phyloP scores from a whole-genome alignment of 2,888 invertebrate species.

The Lepidochitona cinerea region DNA sequence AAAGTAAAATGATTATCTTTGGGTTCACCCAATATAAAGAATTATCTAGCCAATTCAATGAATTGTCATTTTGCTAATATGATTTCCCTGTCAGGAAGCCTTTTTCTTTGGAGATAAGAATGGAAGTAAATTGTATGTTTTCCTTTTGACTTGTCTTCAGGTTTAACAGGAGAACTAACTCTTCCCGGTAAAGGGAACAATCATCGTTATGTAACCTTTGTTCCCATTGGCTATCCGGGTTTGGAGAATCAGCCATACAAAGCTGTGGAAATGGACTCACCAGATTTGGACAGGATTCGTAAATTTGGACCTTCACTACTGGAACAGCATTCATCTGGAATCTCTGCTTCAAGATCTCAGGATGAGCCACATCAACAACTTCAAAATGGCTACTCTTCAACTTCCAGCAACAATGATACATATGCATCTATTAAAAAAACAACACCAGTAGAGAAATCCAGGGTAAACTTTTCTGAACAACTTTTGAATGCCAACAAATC shows the following conservation, averaged over 20 bases:
- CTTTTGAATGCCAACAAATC: not conserved
- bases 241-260: slow-evolving; percentile 18
- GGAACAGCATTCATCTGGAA: not conserved
- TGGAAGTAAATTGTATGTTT: too few species aligned
- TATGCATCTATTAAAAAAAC: not conserved
- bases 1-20: too few species aligned
- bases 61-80: too few species aligned
- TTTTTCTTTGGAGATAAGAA: too few species aligned
- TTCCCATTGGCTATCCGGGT: slow-evolving; percentile 46
- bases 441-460: not conserved
- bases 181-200: slow-evolving; percentile 23
- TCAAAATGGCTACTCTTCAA: not conserved
- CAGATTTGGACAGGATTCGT: slow-evolving; percentile 21
- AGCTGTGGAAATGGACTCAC: slow-evolving; percentile 21
- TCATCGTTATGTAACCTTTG: slow-evolving; percentile 53
- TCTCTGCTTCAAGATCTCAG: not conserved
- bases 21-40: too few species aligned
- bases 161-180: slow-evolving; percentile 1
- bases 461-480: not conserved
- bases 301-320: slow-evolving; percentile 7
- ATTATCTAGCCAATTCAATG: too few species aligned
- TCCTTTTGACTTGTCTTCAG: not conserved
- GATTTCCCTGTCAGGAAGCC: too few species aligned
- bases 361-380: not conserved
- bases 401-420: not conserved